Conservation (phyloP, 2,113 vertebrate species). For the Erinaceus europaeus region DNA sequence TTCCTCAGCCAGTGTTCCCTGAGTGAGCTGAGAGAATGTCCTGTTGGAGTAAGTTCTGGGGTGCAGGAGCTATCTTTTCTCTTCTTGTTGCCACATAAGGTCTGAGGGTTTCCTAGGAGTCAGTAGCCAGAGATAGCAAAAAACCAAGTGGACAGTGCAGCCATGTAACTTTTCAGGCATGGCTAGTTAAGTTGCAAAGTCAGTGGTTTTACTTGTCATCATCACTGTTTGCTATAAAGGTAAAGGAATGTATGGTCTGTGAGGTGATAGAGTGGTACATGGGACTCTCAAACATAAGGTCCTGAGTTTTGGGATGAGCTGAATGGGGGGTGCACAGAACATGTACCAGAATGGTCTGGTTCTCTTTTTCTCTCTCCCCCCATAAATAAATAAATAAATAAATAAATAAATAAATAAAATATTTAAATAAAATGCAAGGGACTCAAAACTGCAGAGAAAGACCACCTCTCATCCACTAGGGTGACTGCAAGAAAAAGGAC, state of each 20-base stretch:
- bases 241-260: not conserved
- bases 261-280: too few species aligned
- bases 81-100: not conserved
- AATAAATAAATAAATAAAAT: too few species aligned
- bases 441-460: not conserved
- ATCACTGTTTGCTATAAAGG: constrained; percentile 21
- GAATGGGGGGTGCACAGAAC: too few species aligned
- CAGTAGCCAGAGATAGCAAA: not conserved
- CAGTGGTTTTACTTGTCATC: not conserved
- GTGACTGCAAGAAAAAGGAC: not conserved
- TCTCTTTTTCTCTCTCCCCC: too few species aligned
- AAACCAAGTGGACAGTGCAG: not conserved
- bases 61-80: not conserved
- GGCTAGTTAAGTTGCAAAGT: not conserved
- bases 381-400: too few species aligned
- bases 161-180: not conserved
- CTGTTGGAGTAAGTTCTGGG: not conserved
- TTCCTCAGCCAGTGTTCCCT: not conserved
- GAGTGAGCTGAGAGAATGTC: not conserved
- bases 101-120: not conserved
- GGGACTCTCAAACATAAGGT: too few species aligned
- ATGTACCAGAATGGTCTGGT: too few species aligned
- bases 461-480: not conserved
- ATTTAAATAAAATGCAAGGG: not conserved
- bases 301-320: too few species aligned